A percentile compares a stretch with the other conserved stretches of the same genome.
These are phyloP conservation scores for Crioceris asparagi DNA, from an alignment of 2,888 invertebrate genomes.

Conservation along the genomic window DNA sequence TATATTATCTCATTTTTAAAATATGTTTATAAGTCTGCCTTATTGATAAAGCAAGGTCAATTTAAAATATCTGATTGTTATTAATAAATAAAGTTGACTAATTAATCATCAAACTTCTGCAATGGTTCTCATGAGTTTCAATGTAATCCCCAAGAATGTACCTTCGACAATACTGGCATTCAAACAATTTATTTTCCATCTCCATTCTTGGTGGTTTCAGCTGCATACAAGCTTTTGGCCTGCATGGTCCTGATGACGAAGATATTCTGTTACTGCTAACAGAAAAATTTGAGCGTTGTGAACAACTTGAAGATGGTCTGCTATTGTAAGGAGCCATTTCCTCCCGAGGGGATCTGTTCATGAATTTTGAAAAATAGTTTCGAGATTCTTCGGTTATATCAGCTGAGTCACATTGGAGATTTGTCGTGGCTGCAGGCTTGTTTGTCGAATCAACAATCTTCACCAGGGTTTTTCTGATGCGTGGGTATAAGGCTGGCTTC, in stretches of 20 bases:
- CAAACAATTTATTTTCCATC: conserved; percentile 13
- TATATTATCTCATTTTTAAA: no score
- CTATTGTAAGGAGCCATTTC: conserved; percentile 3
- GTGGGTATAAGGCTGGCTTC: conserved; percentile 13
- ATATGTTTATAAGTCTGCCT: no score
- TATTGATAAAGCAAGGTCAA: no score
- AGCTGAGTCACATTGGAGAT: no score
- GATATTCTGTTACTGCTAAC: no score
- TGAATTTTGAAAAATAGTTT: not conserved
- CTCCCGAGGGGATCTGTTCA: not conserved
- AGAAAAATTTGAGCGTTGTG: not conserved
- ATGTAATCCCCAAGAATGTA: conserved; percentile 20
- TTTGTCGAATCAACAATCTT: conserved; percentile 13
- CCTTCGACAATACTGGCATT: conserved; percentile 18
- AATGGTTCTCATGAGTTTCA: conserved; percentile 18
- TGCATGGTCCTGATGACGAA: no score
- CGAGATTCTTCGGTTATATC: not conserved
- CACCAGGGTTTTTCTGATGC: conserved; percentile 18
- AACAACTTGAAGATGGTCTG: conserved; percentile 1
- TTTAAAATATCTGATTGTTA: no score
- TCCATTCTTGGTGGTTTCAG: no score
- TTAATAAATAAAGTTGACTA: no score
- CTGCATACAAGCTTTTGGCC: no score
- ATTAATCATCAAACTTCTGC: no score
- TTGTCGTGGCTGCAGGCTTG: no score